Evolutionary conservation across 2,888 invertebrate genomes (phyloP).

Genomic region (Euzophera pinguis): DNA sequence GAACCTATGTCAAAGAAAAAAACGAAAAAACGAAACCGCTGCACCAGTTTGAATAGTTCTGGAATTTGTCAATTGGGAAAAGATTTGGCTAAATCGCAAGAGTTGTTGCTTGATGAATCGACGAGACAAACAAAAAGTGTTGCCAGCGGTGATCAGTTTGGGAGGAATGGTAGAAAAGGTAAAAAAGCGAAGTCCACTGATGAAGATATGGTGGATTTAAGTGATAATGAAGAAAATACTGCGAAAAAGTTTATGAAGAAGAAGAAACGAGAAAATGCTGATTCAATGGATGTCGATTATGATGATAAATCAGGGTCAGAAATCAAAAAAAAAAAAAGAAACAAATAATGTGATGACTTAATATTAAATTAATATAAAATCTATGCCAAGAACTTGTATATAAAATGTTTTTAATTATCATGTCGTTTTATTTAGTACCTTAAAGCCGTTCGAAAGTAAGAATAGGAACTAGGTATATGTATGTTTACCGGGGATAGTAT

Average conservation of each 20-base stretch:
- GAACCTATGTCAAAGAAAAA: conserved; percentile 35
- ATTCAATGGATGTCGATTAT: conserved; percentile 16
- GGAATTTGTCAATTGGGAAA: background rate
- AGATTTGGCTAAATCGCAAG: conserved; percentile 19
- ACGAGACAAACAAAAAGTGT: conserved; percentile 23
- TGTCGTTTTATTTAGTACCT: too few relatives aligned
- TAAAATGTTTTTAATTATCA: background rate
- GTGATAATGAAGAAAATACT: conserved; percentile 20
- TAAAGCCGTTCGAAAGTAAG: too few relatives aligned
- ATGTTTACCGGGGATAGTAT: too few relatives aligned
- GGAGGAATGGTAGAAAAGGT: conserved; percentile 26
- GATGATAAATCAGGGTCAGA: background rate
- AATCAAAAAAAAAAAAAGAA: conserved; percentile 19
- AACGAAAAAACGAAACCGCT: conserved; percentile 48
- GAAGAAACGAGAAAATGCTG: conserved; percentile 10
- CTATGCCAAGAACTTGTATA: too few relatives aligned
- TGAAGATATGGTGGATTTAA: conserved; percentile 7
- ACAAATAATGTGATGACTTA: background rate
- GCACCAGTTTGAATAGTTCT: conserved; percentile 30
- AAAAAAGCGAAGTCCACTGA: conserved; percentile 18
- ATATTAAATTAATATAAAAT: background rate
- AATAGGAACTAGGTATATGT: too few relatives aligned
- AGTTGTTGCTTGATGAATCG: conserved; percentile 19
- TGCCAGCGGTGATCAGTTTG: conserved; percentile 20
- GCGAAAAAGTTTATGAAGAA: conserved; percentile 17